phyloP scores from a whole-genome alignment of 1,140 invertebrate species.

The Eumeta japonica region DNA sequence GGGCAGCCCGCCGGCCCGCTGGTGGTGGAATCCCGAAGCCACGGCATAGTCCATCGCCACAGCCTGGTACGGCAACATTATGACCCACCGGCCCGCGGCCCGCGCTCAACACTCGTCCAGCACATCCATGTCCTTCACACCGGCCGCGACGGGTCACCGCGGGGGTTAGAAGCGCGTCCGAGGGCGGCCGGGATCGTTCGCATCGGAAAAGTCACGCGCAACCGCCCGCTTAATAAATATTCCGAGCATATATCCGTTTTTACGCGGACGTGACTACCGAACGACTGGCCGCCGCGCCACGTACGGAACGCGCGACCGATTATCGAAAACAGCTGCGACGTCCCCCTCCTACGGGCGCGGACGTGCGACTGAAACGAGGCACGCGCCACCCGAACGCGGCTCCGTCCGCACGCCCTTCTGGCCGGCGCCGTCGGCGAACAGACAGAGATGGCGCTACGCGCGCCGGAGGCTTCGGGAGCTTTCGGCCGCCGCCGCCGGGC shows the following conservation, averaged over 20 bases:
- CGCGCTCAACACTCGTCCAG: constrained; percentile 23
- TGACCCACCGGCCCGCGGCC: too few species aligned
- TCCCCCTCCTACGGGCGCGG: constrained; percentile 48
- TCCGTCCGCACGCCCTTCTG: constrained; percentile 34
- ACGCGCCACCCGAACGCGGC: constrained; percentile 49
- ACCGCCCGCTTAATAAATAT: constrained; percentile 57
- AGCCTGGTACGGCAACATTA: constrained; percentile 83
- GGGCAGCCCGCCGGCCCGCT: constrained; percentile 67
- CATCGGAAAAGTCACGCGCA: constrained; percentile 54
- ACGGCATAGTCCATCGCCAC: constrained; percentile 86
- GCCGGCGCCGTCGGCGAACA: constrained; percentile 22
- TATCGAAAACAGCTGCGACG: constrained; percentile 56
- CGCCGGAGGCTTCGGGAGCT: constrained; percentile 21
- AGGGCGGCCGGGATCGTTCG: constrained; percentile 34
- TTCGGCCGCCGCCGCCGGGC: constrained; percentile 42
- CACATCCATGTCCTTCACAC: constrained; percentile 12
- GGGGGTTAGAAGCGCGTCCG: too few species aligned
- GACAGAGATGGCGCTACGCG: constrained; percentile 28
- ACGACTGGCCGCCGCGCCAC: constrained; percentile 53
- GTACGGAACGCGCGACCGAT: constrained; percentile 54
- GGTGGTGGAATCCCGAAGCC: constrained; percentile 68
- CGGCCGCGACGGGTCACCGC: too few species aligned
- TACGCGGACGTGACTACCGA: constrained; percentile 51
- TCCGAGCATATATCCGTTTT: constrained; percentile 57
- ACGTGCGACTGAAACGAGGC: constrained; percentile 53